phyloP scores from a whole-genome alignment of 2,888 invertebrate genomes.

The Ellobium chinense region DNA sequence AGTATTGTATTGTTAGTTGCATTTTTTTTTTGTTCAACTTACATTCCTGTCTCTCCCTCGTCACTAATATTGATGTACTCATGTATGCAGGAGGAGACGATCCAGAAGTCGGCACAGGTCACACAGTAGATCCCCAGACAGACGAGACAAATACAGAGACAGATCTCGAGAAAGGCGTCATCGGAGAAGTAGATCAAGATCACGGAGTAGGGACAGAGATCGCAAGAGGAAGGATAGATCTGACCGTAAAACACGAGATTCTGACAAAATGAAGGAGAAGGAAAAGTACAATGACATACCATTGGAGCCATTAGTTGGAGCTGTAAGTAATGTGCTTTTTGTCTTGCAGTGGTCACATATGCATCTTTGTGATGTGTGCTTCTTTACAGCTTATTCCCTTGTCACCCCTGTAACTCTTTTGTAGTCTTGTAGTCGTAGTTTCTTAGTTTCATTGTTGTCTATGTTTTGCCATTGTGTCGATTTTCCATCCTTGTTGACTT shows the following conservation, averaged over 20 bases:
- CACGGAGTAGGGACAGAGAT: conserved; percentile 61
- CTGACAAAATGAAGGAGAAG: conserved; percentile 49
- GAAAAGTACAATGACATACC: conserved; percentile 74
- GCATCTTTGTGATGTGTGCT: not conserved
- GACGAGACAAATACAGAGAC: conserved; percentile 57
- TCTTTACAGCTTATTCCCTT: not conserved
- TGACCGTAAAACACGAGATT: conserved; percentile 50
- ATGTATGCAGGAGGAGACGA: conserved; percentile 48
- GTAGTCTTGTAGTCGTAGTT: too few species aligned
- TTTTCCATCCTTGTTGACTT: too few species aligned
- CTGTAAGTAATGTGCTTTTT: conserved; percentile 66
- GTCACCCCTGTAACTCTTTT: too few species aligned
- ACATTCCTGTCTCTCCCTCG: too few species aligned
- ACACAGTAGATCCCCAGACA: conserved; percentile 53
- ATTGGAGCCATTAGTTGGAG: conserved; percentile 80
- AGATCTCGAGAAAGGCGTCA: conserved; percentile 56
- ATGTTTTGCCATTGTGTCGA: too few species aligned
- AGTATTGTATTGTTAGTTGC: too few species aligned
- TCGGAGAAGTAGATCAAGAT: conserved; percentile 61
- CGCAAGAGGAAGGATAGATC: conserved; percentile 49
- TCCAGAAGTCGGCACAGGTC: conserved; percentile 56
- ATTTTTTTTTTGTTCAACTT: not conserved
- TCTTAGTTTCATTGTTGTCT: too few species aligned
- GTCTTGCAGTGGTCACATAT: not conserved
- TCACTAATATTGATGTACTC: too few species aligned